phyloP scores from a whole-genome alignment of 1,140 invertebrate species.

The Melanaphis sacchari region DNA sequence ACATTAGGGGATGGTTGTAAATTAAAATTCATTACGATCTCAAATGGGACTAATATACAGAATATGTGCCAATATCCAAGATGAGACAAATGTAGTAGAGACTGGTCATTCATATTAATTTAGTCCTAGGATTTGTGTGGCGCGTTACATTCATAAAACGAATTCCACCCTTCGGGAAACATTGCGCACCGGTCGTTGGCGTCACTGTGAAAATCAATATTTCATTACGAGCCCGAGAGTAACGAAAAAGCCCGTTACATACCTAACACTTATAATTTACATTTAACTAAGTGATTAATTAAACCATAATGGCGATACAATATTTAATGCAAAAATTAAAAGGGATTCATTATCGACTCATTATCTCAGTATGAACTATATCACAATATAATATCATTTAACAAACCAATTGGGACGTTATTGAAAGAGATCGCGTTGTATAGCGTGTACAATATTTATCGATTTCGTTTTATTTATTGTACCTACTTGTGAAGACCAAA shows the following conservation, averaged over 20 bases:
- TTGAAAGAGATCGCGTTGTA: not conserved
- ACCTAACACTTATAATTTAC: not conserved
- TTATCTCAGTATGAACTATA: not conserved
- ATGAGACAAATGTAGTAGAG: not conserved
- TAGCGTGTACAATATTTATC: not conserved
- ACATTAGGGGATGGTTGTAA: not conserved
- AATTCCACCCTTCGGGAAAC: constrained; percentile 35
- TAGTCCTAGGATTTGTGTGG: not conserved
- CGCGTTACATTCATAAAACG: not conserved
- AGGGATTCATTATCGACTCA: not conserved
- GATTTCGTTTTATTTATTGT: constrained; percentile 2
- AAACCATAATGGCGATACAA: not conserved
- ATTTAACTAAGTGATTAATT: not conserved
- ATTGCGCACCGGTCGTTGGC: not conserved
- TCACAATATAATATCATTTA: not conserved
- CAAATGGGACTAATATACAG: constrained; percentile 19
- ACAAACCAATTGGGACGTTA: not conserved
- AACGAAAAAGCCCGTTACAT: not conserved
- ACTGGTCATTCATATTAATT: constrained; percentile 50
- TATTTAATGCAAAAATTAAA: not conserved
- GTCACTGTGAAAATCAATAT: constrained; percentile 7
- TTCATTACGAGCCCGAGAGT: not conserved
- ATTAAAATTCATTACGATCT: constrained; percentile 51
- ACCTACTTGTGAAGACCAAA: not conserved
- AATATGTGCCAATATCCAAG: not conserved